Evolutionary conservation across 2,797 vertebrate species (phyloP).

Genomic region (Avahi laniger): DNA sequence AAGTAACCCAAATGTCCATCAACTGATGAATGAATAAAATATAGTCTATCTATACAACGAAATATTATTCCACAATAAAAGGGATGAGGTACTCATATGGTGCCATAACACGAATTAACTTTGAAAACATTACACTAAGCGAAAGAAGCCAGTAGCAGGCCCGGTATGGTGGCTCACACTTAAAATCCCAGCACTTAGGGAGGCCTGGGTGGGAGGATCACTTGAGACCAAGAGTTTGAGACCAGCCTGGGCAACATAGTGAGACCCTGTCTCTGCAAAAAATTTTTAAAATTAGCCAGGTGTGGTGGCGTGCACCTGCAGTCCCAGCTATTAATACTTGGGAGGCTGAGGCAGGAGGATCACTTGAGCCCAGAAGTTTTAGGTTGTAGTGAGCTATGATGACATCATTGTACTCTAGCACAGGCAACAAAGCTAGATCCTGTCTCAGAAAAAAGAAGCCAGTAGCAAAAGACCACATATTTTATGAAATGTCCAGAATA

Average conservation of each 20-base stretch:
- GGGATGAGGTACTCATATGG: neutral
- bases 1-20: neutral
- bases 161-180: neutral
- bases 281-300: no score
- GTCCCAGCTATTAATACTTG: neutral
- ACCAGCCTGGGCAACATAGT: neutral
- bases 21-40: neutral
- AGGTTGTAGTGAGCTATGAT: neutral
- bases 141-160: neutral
- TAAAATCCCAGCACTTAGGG: neutral
- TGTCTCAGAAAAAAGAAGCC: neutral
- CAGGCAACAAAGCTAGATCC: neutral
- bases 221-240: neutral
- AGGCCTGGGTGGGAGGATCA: neutral
- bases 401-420: neutral
- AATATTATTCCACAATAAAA: slow-evolving; percentile 7
- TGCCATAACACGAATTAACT: neutral
- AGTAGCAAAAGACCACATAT: neutral
- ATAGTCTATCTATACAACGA: neutral
- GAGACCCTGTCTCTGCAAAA: neutral
- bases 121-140: neutral
- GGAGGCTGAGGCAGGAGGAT: neutral
- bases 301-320: no score
- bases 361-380: neutral
- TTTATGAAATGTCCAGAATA: neutral